Evolutionary conservation across 30 jellyfish, hydroid and myxozoan species (phyloP).

Genomic region (Turritopsis dohrnii): DNA sequence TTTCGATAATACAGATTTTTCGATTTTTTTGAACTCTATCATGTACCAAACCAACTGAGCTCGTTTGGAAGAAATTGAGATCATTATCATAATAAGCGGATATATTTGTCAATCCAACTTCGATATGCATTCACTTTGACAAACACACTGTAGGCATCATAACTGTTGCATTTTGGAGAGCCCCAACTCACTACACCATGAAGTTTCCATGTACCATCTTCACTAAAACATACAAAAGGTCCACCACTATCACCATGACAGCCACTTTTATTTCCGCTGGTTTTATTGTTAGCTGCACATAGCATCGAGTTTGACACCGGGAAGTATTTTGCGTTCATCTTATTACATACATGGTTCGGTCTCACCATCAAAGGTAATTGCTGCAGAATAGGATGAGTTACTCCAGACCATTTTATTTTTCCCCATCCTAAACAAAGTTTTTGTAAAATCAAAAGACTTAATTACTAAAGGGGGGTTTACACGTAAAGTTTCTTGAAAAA

Average conservation of each 20-base stretch:
- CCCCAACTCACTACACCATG: conserved; percentile 41
- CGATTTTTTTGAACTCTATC: no score
- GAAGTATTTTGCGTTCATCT: background rate
- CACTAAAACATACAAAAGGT: conserved; percentile 16
- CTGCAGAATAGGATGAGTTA: conserved; percentile 19
- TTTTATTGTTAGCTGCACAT: conserved; percentile 5
- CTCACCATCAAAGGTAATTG: background rate
- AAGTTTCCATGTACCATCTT: conserved; percentile 1
- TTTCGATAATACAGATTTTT: no score
- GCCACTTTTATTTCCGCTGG: background rate
- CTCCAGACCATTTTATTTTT: conserved; percentile 19
- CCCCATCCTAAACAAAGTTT: conserved; percentile 23
- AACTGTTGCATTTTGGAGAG: conserved; percentile 18
- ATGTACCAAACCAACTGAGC: no score
- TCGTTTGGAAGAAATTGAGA: background rate
- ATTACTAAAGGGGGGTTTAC: no score
- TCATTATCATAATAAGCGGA: background rate
- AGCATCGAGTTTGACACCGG: conserved; percentile 2
- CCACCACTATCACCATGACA: conserved; percentile 44
- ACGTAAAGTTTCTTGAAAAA: no score
- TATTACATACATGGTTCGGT: conserved; percentile 1
- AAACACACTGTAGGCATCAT: conserved; percentile 23
- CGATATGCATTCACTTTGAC: conserved; percentile 17
- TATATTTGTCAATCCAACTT: conserved; percentile 10
- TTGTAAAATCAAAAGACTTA: no score